Percentiles rank a stretch among this genome's conserved stretches.
Evolutionary conservation across 2,113 vertebrate genomes (phyloP).

Genomic region (Thamnophis sirtalis): DNA sequence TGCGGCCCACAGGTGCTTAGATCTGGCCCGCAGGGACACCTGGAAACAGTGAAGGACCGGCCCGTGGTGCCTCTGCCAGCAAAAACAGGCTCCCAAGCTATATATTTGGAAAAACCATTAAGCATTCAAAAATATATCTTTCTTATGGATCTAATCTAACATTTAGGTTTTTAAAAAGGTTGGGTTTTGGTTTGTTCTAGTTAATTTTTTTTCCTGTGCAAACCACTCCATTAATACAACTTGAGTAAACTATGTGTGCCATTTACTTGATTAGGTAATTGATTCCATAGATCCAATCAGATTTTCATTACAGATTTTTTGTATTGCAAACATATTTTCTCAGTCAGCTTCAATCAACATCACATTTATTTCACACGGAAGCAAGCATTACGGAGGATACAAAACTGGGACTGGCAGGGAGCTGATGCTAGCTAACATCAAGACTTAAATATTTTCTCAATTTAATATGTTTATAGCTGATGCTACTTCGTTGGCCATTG

Average conservation of each 20-base stretch:
- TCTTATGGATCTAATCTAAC: background rate
- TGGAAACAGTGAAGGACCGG: too few relatives aligned
- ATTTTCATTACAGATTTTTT: background rate
- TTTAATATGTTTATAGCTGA: background rate
- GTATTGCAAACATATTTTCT: background rate
- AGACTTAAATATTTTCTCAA: background rate
- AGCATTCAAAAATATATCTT: background rate
- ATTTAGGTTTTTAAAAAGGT: background rate
- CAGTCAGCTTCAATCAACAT: background rate
- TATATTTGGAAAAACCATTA: background rate
- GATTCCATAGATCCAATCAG: background rate
- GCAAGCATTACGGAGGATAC: background rate
- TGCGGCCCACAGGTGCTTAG: too few relatives aligned
- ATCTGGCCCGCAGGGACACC: too few relatives aligned
- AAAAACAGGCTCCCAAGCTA: background rate
- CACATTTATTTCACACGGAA: background rate
- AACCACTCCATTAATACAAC: background rate
- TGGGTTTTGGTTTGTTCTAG: background rate
- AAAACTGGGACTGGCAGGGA: background rate
- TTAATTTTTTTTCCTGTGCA: background rate
- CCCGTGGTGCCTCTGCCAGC: too few relatives aligned
- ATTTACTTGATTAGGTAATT: background rate
- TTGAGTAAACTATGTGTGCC: background rate
- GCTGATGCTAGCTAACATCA: background rate
- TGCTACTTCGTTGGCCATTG: background rate